phyloP scores from a whole-genome alignment of 64 coral and sea anemone genomes.

The Actinia equina region DNA sequence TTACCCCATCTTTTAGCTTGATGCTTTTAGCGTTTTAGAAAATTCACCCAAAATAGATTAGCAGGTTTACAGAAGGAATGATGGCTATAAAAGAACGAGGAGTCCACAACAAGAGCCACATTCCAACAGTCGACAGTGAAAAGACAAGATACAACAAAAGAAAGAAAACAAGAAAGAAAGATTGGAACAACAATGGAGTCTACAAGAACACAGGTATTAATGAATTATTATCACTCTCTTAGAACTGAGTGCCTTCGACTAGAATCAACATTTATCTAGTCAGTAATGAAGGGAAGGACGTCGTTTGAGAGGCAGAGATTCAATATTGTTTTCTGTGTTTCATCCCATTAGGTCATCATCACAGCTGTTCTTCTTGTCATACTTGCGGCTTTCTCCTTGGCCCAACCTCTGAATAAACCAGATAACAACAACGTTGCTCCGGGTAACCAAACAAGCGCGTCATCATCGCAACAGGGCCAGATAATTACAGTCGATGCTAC shows the following conservation, averaged over 20 bases:
- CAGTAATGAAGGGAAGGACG: not conserved
- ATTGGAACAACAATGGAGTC: not conserved
- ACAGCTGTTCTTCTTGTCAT: not conserved
- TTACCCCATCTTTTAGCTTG: not conserved
- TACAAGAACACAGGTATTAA: not conserved
- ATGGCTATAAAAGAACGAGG: not conserved
- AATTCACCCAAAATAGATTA: not conserved
- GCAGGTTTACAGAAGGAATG: not conserved
- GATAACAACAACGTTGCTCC: not conserved
- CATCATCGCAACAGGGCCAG: not conserved
- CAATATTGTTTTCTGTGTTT: not conserved
- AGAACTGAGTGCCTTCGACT: too few relatives aligned
- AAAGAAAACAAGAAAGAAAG: not conserved
- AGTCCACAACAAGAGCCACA: not conserved
- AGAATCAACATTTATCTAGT: not conserved
- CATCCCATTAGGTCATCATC: not conserved
- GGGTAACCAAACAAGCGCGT: not conserved
- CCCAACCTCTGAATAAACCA: not conserved
- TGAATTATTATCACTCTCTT: not conserved
- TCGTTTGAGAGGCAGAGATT: not conserved
- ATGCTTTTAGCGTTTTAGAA: not conserved
- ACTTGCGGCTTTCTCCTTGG: not conserved
- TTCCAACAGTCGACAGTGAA: not conserved
- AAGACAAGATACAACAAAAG: not conserved
- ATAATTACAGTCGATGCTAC: not conserved